phyloP scores from a whole-genome alignment of 2,888 invertebrate species.

The Matsumyia berberina region DNA sequence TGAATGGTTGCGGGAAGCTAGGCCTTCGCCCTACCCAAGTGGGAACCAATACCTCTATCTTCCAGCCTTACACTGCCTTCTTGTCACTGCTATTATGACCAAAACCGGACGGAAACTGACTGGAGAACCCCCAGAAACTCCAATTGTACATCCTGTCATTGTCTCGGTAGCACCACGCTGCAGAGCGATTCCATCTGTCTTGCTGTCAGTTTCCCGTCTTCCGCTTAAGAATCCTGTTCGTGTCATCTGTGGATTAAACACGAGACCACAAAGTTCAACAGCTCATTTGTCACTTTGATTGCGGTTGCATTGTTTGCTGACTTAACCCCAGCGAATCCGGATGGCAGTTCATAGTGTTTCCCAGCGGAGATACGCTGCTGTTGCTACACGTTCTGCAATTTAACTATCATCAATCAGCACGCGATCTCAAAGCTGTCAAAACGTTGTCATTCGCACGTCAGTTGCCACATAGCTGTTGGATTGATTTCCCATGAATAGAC shows the following conservation, averaged over 20 bases:
- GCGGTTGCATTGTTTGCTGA: conserved; percentile 10
- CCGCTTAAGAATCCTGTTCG: neutral
- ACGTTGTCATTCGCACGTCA: conserved; percentile 64
- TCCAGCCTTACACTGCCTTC: too few relatives aligned
- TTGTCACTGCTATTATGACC: too few relatives aligned
- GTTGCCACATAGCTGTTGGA: conserved; percentile 47
- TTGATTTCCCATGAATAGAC: conserved; percentile 64
- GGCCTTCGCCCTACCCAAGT: too few relatives aligned
- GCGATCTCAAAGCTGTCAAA: conserved; percentile 66
- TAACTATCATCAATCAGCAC: conserved; percentile 66
- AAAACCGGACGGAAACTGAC: too few relatives aligned
- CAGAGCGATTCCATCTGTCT: neutral
- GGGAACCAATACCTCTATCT: too few relatives aligned
- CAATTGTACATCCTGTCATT: too few relatives aligned
- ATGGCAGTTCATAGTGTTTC: conserved; percentile 22
- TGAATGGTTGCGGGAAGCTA: too few relatives aligned
- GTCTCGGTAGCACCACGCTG: too few relatives aligned
- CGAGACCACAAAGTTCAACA: neutral
- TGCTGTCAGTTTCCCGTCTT: neutral
- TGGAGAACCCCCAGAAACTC: too few relatives aligned
- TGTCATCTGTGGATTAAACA: neutral
- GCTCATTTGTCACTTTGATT: conserved; percentile 44
- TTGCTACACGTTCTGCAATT: conserved; percentile 46
- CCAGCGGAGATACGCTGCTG: too few relatives aligned
- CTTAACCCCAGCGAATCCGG: conserved; percentile 33